These are phyloP conservation scores for Aptenodytes patagonicus DNA, from an alignment of 2,113 vertebrate genomes.

Conservation along the genomic window DNA sequence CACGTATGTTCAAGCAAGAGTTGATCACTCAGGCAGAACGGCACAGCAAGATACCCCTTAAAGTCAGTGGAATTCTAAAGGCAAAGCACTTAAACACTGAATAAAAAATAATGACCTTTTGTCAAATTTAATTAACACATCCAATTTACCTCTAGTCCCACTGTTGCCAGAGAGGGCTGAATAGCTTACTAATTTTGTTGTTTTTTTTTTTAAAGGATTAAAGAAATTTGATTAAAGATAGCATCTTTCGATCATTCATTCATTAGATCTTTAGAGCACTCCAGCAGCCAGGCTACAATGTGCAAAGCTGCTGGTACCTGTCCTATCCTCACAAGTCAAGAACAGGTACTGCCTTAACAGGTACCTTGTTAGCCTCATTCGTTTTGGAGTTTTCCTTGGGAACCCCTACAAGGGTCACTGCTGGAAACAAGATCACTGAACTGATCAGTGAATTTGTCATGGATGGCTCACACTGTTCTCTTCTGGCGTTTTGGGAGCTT, in stretches of 20 bases:
- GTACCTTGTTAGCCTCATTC: background rate
- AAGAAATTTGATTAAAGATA: background rate
- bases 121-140: background rate
- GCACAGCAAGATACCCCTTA: background rate
- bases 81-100: background rate
- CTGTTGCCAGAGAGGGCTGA: background rate
- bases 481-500: background rate
- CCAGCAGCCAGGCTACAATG: background rate
- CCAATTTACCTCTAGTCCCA: background rate
- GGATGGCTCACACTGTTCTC: background rate
- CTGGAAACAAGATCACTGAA: background rate
- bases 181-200: background rate
- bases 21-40: background rate
- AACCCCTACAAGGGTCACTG: background rate
- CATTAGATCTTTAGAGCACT: background rate
- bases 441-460: background rate
- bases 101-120: too few species aligned
- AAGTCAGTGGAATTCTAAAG: background rate
- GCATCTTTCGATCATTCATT: rapidly evolving
- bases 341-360: background rate
- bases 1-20: background rate
- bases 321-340: background rate
- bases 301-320: background rate
- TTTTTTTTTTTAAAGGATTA: background rate
- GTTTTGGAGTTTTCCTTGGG: background rate